phyloP scores from a whole-genome alignment of 2,888 invertebrate genomes.

The Stenoptilia bipunctidactyla region DNA sequence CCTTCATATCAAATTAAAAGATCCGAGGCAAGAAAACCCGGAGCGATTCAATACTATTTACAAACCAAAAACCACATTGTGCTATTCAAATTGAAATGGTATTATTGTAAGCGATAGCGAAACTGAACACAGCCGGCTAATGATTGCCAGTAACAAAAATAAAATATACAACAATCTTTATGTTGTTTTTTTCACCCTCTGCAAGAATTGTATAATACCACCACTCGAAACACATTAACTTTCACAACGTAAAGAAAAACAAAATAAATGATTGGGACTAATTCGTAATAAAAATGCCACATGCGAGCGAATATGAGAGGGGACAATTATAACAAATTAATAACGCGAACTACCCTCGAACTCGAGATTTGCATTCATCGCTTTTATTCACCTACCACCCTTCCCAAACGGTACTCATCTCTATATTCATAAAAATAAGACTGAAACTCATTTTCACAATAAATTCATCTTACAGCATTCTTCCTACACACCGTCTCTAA shows the following conservation, averaged over 20 bases:
- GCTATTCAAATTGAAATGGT: no score
- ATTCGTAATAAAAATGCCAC: constrained; percentile 72
- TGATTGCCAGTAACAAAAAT: background rate
- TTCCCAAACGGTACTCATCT: background rate
- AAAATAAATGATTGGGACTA: constrained; percentile 69
- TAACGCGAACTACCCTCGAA: constrained; percentile 67
- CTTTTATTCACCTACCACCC: constrained; percentile 44
- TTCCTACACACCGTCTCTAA: constrained; percentile 27
- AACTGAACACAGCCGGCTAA: no score
- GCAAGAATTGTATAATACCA: background rate
- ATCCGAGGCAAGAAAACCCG: no score
- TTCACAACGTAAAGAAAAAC: constrained; percentile 54
- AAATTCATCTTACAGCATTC: constrained; percentile 25
- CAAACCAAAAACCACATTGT: no score
- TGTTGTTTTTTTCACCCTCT: background rate
- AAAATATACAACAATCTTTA: background rate
- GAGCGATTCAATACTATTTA: no score
- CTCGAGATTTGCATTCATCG: constrained; percentile 69
- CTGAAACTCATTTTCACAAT: background rate
- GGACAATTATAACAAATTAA: constrained; percentile 70
- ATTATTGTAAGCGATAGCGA: no score
- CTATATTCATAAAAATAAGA: background rate
- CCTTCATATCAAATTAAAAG: no score
- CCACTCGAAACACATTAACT: constrained; percentile 55
- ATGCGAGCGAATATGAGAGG: constrained; percentile 62